Conservation (phyloP, 2,797 vertebrate genomes). For the Sarcoramphus papa region DNA sequence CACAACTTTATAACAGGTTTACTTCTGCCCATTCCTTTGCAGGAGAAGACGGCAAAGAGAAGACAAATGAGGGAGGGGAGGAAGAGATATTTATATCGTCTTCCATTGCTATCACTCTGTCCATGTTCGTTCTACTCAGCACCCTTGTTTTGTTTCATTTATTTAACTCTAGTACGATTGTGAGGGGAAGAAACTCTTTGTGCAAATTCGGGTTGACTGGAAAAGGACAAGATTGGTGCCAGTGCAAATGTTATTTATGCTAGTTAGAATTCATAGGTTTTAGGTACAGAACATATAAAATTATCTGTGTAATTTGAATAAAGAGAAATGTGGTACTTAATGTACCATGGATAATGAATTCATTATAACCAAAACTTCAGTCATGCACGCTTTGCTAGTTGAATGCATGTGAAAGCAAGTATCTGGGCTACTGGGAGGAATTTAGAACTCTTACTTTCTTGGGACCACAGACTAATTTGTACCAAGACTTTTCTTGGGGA, state of each 20-base stretch:
- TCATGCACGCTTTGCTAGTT: not conserved
- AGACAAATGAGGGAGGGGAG: not conserved
- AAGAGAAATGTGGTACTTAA: not conserved
- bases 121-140: not conserved
- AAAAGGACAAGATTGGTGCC: not conserved
- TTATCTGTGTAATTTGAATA: not conserved
- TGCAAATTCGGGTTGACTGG: not conserved
- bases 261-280: not conserved
- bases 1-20: not conserved
- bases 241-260: not conserved
- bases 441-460: not conserved
- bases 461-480: not conserved
- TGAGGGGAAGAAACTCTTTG: not conserved
- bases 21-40: not conserved
- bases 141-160: not conserved
- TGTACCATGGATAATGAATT: not conserved
- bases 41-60: not conserved
- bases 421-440: not conserved
- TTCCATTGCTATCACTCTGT: not conserved
- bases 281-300: not conserved
- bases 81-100: not conserved
- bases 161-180: not conserved
- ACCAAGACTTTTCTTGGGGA: not conserved
- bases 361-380: not conserved
- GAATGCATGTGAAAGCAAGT: not conserved